A percentile compares a stretch with the other conserved stretches of the same genome.
Evolutionary conservation across 2,797 vertebrate species (phyloP).

Genomic region (Crenichthys baileyi): DNA sequence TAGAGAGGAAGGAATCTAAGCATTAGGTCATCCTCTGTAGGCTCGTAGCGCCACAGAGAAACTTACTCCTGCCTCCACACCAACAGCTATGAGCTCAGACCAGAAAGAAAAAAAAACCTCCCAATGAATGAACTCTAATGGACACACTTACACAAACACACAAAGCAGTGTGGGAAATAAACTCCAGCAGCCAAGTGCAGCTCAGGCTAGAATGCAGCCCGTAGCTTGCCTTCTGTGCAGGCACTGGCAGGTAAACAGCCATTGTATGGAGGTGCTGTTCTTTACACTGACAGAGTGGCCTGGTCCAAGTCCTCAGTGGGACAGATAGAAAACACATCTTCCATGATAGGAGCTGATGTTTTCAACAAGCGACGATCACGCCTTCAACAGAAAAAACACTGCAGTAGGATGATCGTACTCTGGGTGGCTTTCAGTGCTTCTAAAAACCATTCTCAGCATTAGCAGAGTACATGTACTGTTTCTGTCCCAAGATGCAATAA

Average conservation of each 20-base stretch:
- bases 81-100: slow-evolving; percentile 50
- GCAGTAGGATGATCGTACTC: neutral
- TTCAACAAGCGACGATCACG: neutral
- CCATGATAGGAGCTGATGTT: slow-evolving; percentile 4
- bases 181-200: slow-evolving; percentile 28
- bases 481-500: neutral
- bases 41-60: slow-evolving; percentile 64
- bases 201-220: slow-evolving; percentile 46
- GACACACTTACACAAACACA: slow-evolving; percentile 25
- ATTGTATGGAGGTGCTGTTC: slow-evolving; percentile 54
- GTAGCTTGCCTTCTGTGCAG: slow-evolving; percentile 33
- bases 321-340: slow-evolving; percentile 25
- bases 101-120: slow-evolving; percentile 25
- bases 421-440: neutral
- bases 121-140: slow-evolving; percentile 26
- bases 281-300: slow-evolving; percentile 34
- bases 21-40: slow-evolving; percentile 71
- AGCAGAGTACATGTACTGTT: neutral
- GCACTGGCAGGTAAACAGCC: slow-evolving; percentile 63
- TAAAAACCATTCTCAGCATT: neutral
- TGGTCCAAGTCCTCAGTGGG: slow-evolving; percentile 19
- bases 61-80: slow-evolving; percentile 61
- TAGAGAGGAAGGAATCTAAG: slow-evolving; percentile 69
- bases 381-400: neutral
- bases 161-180: slow-evolving; percentile 58